Base-by-base conservation (phyloP, 1,140 invertebrate species). In the Drosophila mauritiana region DNA sequence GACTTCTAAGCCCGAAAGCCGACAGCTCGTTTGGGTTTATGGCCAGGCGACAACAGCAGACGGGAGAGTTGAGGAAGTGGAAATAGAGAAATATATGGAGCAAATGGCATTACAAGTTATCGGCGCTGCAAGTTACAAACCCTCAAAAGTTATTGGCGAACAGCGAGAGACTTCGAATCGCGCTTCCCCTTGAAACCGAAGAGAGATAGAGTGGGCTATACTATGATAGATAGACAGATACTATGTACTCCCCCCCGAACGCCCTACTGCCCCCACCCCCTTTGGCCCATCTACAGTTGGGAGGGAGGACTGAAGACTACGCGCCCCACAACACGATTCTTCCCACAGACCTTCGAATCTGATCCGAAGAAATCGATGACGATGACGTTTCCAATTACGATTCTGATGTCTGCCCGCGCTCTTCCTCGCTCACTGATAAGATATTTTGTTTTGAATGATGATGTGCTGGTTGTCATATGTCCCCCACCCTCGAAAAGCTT, bases 391-490 rank as follows among this genome's bases (percentile, higher is more conserved):
- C 5, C 15, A 31, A 48, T 46, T 49, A 15, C 39, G 15, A 31
- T 25, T 57, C 15, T 31, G n/a, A 25, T 45, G 46, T 46, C n/a
- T 15, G 8, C n/a, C 15, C 10, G 15, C 17, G 15, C 17, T 20
- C 17, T 45, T 39, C 36, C 62, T 31, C 25, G 34, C 61, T 15
- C 63, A 49, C 59, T 80, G 83, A 88, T 88, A 88, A 88, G 83
- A 88, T 88, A 88, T 36, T 49, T 53, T 3, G 46, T 76, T 88
- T 88, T 88, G 84, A 88, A 88, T 88, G 84, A 88, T 88, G 83
- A 88, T 88, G 83, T 88, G 83, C 83, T 64, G 67, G 72, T 79
- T 86, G 83, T 86, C 83, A 86, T 72, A 73, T 73, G 83, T 69
- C 76, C 56, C 59, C n/a, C 13, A 45, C 51, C 25, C 43, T 40